Base-by-base conservation (phyloP, 2,113 vertebrate species). In the Tympanuchus pallidicinctus region DNA sequence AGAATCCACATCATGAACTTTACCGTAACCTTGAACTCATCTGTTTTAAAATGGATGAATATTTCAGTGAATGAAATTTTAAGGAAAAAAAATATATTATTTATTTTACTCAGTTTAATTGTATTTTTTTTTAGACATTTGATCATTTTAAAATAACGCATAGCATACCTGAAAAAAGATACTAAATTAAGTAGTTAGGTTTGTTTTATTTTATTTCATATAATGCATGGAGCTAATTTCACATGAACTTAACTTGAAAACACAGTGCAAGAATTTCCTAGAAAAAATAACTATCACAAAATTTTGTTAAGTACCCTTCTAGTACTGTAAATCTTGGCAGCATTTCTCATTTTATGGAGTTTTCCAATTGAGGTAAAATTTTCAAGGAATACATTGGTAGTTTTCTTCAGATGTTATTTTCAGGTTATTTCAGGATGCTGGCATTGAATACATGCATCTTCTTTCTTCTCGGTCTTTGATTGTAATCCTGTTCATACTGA, bases 171-270 rank as follows among this genome's bases (percentile, higher is more conserved):
- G 12, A 66, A 56, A 54, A 69, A 60, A 13, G 0, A 4, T 22
- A 25, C 9, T 13, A 56, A 45, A 38, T 50, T 7, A 50, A 25
- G 24, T 50, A 13, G 48, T 25, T 50, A 25, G 22, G 21, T 50
- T 50, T 50, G 5, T 50, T 52, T 50, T 50, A 11, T 24, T 52
- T 52, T 50, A 70, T 84, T 77, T n/a, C 61, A 50, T 42, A n/a
- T 2, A 1, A 0, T 22, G 50, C 34, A 8, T 7, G 1, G 13
- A 67, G 5, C 16, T 16, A 71, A 64, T 6, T 60, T 74, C 13
- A 16, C 7, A 22, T 52, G 18, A 59, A 13, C 1, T 54, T 83
- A 66, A 50, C 25, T 67, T 71, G 24, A 71, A 86, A 83, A 60
- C 3, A 50, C 4, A 56, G 50, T 45, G 7, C 10, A 76, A 77